Conservation (phyloP, 2,888 invertebrate species). For the Caenorhabditis sinica region DNA sequence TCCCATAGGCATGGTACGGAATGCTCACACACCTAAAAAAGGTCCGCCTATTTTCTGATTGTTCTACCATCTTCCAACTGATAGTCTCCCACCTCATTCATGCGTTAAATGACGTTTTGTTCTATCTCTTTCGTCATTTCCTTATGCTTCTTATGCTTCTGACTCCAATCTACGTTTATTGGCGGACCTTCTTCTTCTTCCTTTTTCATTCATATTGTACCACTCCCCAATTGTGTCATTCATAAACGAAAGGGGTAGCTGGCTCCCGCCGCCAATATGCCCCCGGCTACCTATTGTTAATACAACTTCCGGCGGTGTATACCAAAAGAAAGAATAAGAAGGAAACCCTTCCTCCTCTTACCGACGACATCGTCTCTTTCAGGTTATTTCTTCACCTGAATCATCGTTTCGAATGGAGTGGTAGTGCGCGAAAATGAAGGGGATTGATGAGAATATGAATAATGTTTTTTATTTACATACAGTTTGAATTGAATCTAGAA, state of each 20-base stretch:
- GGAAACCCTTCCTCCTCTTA: conserved; percentile 16
- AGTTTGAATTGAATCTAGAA: conserved; percentile 9
- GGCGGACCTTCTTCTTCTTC: conserved; percentile 17
- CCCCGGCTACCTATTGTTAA: conserved; percentile 58
- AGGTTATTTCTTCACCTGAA: conserved; percentile 54
- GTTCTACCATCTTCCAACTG: neutral
- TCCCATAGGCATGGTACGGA: no score
- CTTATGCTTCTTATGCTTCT: neutral
- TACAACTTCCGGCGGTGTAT: conserved; percentile 65
- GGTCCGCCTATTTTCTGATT: neutral
- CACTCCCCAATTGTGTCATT: conserved; percentile 49
- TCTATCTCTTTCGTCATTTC: neutral
- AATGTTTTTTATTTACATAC: conserved; percentile 21
- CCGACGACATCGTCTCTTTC: conserved; percentile 26
- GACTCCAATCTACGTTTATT: conserved; percentile 44
- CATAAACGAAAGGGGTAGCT: conserved; percentile 39
- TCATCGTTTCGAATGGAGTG: conserved; percentile 26
- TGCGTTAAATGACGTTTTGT: conserved; percentile 1
- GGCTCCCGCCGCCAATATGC: conserved; percentile 49
- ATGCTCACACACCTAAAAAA: neutral
- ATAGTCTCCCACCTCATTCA: neutral
- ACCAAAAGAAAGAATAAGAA: conserved; percentile 55
- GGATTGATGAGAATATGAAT: neutral
- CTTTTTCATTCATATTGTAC: conserved; percentile 27
- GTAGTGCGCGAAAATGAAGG: conserved; percentile 38